Percentiles rank a stretch among this genome's conserved stretches.
Conservation (phyloP, 2,797 vertebrate genomes). For the Acridotheres tristis region DNA sequence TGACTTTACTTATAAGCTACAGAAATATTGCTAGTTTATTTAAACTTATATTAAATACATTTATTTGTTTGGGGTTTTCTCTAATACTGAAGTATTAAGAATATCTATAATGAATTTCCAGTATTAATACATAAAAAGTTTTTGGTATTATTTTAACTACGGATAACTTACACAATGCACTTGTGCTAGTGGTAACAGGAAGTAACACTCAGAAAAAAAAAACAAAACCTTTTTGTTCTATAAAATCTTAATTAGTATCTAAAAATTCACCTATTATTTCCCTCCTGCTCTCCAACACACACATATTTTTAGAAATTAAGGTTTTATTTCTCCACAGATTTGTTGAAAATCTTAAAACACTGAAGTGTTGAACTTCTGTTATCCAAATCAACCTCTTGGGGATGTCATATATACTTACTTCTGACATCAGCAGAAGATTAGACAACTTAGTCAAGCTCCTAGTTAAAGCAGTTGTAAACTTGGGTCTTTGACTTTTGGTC, state of each 20-base stretch:
- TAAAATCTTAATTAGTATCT: background rate
- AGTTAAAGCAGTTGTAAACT: background rate
- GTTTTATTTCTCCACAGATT: background rate
- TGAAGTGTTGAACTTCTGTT: background rate
- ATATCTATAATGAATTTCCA: background rate
- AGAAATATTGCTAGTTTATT: background rate
- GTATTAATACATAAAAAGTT: background rate
- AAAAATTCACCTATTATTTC: background rate
- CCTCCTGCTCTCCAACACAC: accelerated
- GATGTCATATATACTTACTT: background rate
- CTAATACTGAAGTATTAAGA: background rate
- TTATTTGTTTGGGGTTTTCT: background rate
- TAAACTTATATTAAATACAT: background rate
- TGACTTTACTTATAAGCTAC: background rate
- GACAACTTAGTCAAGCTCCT: background rate
- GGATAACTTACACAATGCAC: background rate
- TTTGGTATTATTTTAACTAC: background rate
- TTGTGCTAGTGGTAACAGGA: background rate
- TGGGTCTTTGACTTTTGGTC: background rate
- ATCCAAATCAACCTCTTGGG: background rate
- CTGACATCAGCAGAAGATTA: background rate
- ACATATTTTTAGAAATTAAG: background rate
- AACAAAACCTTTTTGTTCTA: background rate
- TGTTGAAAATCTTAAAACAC: background rate
- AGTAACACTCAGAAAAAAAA: background rate